Evolutionary conservation across 2,888 invertebrate genomes (phyloP).

Genomic region (Temnothorax ravouxi): DNA sequence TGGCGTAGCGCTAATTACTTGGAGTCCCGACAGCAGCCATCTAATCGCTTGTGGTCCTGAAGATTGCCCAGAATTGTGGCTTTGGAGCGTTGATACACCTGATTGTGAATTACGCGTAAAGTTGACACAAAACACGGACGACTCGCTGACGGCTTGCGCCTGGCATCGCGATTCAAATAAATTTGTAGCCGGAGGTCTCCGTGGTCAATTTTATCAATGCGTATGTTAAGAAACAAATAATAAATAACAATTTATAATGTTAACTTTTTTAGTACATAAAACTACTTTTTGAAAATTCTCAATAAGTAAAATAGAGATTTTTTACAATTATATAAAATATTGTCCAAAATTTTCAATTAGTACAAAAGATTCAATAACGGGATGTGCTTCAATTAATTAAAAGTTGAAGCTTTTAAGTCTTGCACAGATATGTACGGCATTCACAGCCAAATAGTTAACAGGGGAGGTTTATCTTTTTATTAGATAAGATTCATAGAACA

Average conservation of each 20-base stretch:
- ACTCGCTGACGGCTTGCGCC: constrained; percentile 97
- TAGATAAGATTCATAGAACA: not conserved
- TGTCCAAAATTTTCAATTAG: not conserved
- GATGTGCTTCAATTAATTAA: not conserved
- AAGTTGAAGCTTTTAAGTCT: not conserved
- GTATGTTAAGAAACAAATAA: constrained; percentile 82
- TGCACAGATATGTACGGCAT: not conserved
- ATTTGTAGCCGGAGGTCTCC: constrained; percentile 97
- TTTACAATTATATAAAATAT: not conserved
- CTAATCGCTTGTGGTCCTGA: constrained; percentile 98
- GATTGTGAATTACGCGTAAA: constrained; percentile 91
- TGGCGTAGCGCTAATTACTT: constrained; percentile 97
- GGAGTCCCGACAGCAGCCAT: constrained; percentile 98
- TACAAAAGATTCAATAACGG: not conserved
- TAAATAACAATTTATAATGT: not conserved
- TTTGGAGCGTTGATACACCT: constrained; percentile 95
- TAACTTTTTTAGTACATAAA: not conserved
- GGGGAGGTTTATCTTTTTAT: not conserved
- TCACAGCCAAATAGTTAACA: not conserved
- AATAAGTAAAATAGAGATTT: not conserved
- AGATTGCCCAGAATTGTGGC: constrained; percentile 97
- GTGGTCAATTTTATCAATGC: constrained; percentile 98
- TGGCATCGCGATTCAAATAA: constrained; percentile 96
- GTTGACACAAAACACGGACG: constrained; percentile 97
- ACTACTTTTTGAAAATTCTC: constrained; percentile 8